phyloP scores from a whole-genome alignment of 2,113 vertebrate species.

The Pseudorhombus dupliciocellatus region DNA sequence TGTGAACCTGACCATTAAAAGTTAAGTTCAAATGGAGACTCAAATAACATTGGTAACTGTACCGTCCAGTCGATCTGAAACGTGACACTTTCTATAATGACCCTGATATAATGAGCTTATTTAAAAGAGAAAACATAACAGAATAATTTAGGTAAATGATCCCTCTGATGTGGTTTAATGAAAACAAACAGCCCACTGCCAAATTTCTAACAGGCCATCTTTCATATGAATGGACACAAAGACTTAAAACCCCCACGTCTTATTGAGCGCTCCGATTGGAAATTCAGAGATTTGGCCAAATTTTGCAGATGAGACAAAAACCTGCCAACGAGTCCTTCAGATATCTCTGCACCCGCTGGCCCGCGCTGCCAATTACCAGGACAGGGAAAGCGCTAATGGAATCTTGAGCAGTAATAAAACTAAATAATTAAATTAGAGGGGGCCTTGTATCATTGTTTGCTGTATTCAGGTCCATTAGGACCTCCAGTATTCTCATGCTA shows the following conservation, averaged over 20 bases:
- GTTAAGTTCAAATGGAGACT: background rate
- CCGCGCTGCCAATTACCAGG: conserved; percentile 68
- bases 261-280: conserved; percentile 66
- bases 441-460: conserved; percentile 68
- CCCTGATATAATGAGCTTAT: conserved; percentile 47
- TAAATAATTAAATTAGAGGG: conserved; percentile 76
- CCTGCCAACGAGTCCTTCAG: conserved; percentile 71
- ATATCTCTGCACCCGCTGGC: conserved; percentile 75
- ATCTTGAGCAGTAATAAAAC: conserved; percentile 78
- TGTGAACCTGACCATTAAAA: background rate
- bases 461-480: conserved; percentile 69
- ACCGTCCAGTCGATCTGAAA: conserved; percentile 19
- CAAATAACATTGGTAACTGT: background rate
- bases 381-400: conserved; percentile 76
- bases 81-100: conserved; percentile 29
- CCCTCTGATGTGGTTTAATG: conserved; percentile 76
- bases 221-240: conserved; percentile 78
- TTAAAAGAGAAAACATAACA: conserved; percentile 48
- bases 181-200: conserved; percentile 74
- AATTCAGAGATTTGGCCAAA: conserved; percentile 76
- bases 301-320: conserved; percentile 70
- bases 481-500: conserved; percentile 77
- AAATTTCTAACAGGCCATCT: conserved; percentile 71
- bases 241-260: conserved; percentile 73
- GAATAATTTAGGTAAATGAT: conserved; percentile 79